These are phyloP conservation scores for Lathamus discolor DNA, from an alignment of 2,113 vertebrate species.

Conservation along the genomic window DNA sequence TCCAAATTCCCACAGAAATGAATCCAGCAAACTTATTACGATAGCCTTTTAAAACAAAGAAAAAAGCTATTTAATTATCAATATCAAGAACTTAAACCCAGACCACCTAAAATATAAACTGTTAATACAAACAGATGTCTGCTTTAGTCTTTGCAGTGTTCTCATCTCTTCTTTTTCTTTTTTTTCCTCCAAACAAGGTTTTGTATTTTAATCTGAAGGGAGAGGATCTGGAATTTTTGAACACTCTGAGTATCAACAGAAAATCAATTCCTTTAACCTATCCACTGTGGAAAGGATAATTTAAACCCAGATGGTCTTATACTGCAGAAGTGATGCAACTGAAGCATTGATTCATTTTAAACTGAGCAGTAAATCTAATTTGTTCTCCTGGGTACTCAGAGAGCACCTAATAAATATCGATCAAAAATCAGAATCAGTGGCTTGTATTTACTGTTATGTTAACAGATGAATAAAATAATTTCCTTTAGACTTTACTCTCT, in stretches of 20 bases:
- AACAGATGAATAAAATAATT: neutral
- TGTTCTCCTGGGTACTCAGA: neutral
- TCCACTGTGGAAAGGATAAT: conserved; percentile 23
- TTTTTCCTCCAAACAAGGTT: conserved; percentile 3
- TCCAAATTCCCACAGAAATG: neutral
- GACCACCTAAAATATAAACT: neutral
- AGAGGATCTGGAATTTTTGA: conserved; percentile 22
- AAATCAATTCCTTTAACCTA: conserved; percentile 41
- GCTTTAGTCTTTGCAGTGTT: neutral
- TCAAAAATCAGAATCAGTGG: neutral
- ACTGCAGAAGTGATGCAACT: neutral
- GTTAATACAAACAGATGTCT: neutral
- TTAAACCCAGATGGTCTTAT: neutral
- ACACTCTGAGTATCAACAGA: conserved; percentile 5
- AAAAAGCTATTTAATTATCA: neutral
- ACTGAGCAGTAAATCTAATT: neutral
- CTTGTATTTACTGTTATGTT: neutral
- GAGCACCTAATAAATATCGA: neutral
- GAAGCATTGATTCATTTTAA: neutral
- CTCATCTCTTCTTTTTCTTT: neutral
- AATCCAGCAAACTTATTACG: neutral
- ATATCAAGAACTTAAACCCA: neutral
- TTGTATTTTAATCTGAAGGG: conserved; percentile 40
- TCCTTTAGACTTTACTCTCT: neutral
- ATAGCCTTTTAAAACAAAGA: neutral